These are phyloP conservation scores for Protosalanx chinensis DNA, from an alignment of 2,797 vertebrate genomes.

Conservation along the genomic window DNA sequence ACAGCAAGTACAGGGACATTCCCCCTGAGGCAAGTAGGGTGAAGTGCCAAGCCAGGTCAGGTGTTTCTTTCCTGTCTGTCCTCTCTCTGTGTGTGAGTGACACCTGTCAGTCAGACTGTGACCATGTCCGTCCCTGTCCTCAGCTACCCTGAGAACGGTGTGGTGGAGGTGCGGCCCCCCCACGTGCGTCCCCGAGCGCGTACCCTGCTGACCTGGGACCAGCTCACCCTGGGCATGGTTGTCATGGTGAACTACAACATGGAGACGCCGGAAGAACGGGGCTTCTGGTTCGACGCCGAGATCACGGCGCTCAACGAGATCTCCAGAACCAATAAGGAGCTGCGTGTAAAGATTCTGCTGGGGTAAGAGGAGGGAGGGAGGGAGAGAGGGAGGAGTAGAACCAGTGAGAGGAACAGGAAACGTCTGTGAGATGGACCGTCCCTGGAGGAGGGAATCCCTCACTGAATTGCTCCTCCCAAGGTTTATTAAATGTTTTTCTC, in stretches of 20 bases:
- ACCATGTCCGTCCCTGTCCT: too few relatives aligned
- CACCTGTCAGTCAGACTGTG: neutral
- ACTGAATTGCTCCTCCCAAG: too few relatives aligned
- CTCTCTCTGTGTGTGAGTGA: too few relatives aligned
- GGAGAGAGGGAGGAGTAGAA: neutral
- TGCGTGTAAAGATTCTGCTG: conserved; percentile 90
- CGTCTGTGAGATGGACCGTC: neutral
- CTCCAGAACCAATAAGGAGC: conserved; percentile 95
- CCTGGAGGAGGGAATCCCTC: too few relatives aligned
- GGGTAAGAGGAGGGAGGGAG: conserved; percentile 76
- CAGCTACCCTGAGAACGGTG: conserved; percentile 92
- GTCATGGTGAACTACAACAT: conserved; percentile 99
- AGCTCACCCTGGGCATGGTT: conserved; percentile 85
- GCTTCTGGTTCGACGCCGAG: conserved; percentile 98
- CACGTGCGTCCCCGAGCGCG: conserved; percentile 89
- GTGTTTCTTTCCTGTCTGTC: too few relatives aligned
- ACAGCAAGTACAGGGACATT: too few relatives aligned
- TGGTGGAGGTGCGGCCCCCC: conserved; percentile 77
- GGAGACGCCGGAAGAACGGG: conserved; percentile 92
- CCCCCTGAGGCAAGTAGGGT: too few relatives aligned
- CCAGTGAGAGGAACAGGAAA: neutral
- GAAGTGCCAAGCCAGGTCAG: too few relatives aligned
- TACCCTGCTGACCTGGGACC: conserved; percentile 86
- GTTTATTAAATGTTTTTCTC: too few relatives aligned
- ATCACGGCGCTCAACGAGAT: conserved; percentile 85